Conservation (phyloP, 2,113 vertebrate species). For the Misgurnus anguillicaudatus region DNA sequence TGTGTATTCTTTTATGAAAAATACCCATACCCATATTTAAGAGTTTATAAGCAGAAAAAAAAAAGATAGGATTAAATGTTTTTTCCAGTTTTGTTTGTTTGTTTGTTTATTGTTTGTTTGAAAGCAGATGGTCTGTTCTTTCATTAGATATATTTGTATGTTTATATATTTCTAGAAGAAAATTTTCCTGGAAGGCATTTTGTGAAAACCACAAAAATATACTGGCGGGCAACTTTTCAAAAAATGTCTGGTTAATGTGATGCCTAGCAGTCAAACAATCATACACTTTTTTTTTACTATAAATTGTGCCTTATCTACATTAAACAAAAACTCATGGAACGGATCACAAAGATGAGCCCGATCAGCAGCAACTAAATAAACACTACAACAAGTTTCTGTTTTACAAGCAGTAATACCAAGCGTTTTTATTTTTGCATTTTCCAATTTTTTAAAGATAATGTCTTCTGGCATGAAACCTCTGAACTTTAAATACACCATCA, state of each 20-base stretch:
- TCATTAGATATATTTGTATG: too few species aligned
- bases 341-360: not conserved
- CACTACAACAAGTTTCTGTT: conserved; percentile 6
- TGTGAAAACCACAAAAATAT: too few species aligned
- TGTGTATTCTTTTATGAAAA: too few species aligned
- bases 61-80: too few species aligned
- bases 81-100: too few species aligned
- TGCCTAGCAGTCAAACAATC: not conserved
- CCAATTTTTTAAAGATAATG: conserved; percentile 58
- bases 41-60: too few species aligned
- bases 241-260: not conserved
- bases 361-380: conserved; percentile 7
- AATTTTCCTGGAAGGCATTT: too few species aligned
- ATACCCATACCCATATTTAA: too few species aligned
- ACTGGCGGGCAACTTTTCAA: too few species aligned
- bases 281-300: conserved; percentile 24
- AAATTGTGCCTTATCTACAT: conserved; percentile 39
- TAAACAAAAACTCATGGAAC: not conserved
- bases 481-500: conserved; percentile 66
- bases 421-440: conserved; percentile 61
- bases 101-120: too few species aligned
- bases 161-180: too few species aligned
- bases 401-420: conserved; percentile 71
- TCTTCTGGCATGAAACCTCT: conserved; percentile 62
- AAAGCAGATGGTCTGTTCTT: too few species aligned